Conservation (phyloP, 2,888 invertebrate genomes). For the Drosophila putrida region DNA sequence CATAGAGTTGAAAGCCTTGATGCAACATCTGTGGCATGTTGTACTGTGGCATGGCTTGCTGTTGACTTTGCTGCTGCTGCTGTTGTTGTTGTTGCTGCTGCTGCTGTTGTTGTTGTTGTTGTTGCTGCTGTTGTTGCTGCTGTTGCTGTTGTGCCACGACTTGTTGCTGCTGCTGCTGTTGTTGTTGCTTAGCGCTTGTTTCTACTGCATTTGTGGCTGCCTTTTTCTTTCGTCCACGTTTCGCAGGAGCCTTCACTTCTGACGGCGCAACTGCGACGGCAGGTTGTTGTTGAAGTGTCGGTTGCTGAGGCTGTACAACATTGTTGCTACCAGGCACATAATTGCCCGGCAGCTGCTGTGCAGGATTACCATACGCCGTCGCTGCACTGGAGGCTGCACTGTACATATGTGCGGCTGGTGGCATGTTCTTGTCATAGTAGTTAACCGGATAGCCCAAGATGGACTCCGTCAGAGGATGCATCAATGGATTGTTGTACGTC, state of each 20-base stretch:
- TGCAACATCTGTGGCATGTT: constrained; percentile 82
- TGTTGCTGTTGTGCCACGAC: constrained; percentile 52
- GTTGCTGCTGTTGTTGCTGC: constrained; percentile 63
- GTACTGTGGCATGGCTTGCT: constrained; percentile 64
- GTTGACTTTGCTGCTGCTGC: constrained; percentile 50
- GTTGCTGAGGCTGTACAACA: constrained; percentile 49
- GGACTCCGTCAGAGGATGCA: constrained; percentile 82
- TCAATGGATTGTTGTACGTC: constrained; percentile 82
- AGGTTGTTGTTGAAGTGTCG: constrained; percentile 43
- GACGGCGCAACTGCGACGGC: constrained; percentile 45
- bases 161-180: constrained; percentile 67
- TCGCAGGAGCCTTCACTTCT: constrained; percentile 73
- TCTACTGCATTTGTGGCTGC: constrained; percentile 79
- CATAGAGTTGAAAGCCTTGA: constrained; percentile 88
- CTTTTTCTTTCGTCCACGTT: constrained; percentile 82
- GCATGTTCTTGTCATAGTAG: constrained; percentile 88
- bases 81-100: constrained; percentile 68
- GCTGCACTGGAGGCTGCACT: constrained; percentile 82
- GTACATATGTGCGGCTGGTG: constrained; percentile 88
- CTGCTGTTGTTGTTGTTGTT: constrained; percentile 56
- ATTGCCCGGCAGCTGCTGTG: constrained; percentile 74
- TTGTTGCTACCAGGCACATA: constrained; percentile 67
- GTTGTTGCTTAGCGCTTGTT: constrained; percentile 63
- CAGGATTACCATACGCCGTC: constrained; percentile 75
- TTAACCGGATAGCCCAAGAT: constrained; percentile 80